These are phyloP conservation scores for Fratercula arctica DNA, from an alignment of 2,797 vertebrate genomes.

Conservation along the genomic window DNA sequence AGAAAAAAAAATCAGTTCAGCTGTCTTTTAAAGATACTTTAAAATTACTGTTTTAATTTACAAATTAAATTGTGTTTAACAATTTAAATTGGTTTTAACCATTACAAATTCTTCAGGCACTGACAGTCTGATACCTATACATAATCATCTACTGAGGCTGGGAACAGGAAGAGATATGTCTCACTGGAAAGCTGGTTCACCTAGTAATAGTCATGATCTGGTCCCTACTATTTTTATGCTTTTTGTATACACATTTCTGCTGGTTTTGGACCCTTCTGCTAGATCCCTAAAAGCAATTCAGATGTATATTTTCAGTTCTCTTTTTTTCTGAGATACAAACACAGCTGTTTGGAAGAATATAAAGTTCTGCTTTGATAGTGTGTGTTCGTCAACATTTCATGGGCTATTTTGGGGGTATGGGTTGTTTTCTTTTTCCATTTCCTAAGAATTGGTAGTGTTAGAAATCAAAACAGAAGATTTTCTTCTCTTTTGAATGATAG, in stretches of 20 bases:
- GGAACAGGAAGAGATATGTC: neutral
- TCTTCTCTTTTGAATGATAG: neutral
- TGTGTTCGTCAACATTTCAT: accelerated
- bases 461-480: neutral
- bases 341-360: neutral
- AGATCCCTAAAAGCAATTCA: neutral
- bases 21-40: neutral
- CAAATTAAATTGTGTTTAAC: no score
- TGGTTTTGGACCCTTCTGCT: neutral
- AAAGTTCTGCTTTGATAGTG: neutral
- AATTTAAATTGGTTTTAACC: no score
- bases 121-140: neutral
- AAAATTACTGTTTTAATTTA: no score
- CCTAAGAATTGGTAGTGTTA: accelerated
- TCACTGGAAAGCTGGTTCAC: neutral
- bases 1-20: neutral
- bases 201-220: neutral
- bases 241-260: neutral
- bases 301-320: neutral
- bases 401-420: neutral
- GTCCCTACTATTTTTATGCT: neutral
- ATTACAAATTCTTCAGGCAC: neutral
- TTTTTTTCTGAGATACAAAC: neutral
- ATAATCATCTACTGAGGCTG: neutral
- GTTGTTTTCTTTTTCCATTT: neutral